Evolutionary conservation across 2,888 invertebrate genomes (phyloP).

Genomic region (Dicyrtoma fusca): DNA sequence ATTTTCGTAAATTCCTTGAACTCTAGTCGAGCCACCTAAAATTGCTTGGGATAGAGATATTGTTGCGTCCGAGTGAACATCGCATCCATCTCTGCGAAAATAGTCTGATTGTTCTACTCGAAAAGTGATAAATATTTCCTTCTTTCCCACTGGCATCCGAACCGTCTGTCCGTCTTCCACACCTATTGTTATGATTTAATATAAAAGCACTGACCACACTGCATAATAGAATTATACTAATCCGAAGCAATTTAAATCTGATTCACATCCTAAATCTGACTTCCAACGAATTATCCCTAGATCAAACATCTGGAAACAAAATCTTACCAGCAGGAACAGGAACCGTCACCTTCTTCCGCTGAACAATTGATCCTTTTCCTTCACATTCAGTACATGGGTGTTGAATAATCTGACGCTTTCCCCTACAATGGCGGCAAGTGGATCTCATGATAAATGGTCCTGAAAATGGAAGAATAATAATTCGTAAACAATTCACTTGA

Average conservation of each 20-base stretch:
- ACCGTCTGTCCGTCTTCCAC: conserved; percentile 98
- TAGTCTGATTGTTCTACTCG: conserved; percentile 85
- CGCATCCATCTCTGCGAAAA: conserved; percentile 90
- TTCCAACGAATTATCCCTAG: too few relatives aligned
- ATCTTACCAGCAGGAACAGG: conserved; percentile 81
- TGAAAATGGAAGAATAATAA: conserved; percentile 45
- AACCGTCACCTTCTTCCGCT: conserved; percentile 84
- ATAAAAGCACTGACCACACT: too few relatives aligned
- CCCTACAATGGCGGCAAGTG: conserved; percentile 89
- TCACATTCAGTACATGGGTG: conserved; percentile 89
- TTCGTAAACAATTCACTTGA: not conserved
- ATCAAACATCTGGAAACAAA: not conserved
- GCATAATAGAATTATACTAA: too few relatives aligned
- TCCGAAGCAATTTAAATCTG: too few relatives aligned
- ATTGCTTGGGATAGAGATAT: conserved; percentile 90
- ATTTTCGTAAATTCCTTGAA: conserved; percentile 95
- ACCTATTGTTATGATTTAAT: too few relatives aligned
- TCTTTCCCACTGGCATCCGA: conserved; percentile 86
- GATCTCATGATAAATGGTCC: conserved; percentile 97
- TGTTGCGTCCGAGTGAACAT: conserved; percentile 91
- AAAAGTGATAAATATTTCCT: conserved; percentile 93
- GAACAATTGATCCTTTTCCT: conserved; percentile 88
- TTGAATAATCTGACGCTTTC: conserved; percentile 82
- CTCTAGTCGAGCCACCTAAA: conserved; percentile 87
- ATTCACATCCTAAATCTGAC: too few relatives aligned